These are phyloP conservation scores for Aethes cnicana DNA, from an alignment of 2,888 invertebrate genomes.

Conservation along the genomic window DNA sequence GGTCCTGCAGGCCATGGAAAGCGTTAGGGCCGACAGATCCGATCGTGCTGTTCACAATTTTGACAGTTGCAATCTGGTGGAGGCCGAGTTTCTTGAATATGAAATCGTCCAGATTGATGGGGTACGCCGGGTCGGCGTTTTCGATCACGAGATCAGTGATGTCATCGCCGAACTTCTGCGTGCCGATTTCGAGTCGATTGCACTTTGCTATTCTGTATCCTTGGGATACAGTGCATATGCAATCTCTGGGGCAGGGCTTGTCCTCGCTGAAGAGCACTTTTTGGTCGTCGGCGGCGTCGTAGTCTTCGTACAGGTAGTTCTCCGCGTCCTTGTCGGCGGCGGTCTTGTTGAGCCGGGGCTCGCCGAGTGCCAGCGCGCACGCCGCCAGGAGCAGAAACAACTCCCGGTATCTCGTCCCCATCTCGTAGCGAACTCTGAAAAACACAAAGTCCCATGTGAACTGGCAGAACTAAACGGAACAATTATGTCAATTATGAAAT, in stretches of 20 bases:
- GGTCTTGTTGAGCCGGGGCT: conserved; percentile 61
- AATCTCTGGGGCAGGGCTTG: conserved; percentile 84
- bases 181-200: conserved; percentile 85
- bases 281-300: conserved; percentile 73
- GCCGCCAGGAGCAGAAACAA: conserved; percentile 75
- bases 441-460: conserved; percentile 42
- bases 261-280: conserved; percentile 74
- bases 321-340: conserved; percentile 54
- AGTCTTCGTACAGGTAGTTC: conserved; percentile 69
- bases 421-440: conserved; percentile 78
- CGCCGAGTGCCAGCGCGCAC: conserved; percentile 67
- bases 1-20: conserved; percentile 85
- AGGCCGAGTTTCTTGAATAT: conserved; percentile 85
- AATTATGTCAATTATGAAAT: conserved; percentile 53
- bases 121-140: conserved; percentile 82
- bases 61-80: conserved; percentile 85
- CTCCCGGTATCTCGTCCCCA: conserved; percentile 79
- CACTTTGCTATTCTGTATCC: conserved; percentile 85
- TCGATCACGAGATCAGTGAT: conserved; percentile 86
- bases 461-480: conserved; percentile 19
- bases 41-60: conserved; percentile 87
- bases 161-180: conserved; percentile 85
- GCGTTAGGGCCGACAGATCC: conserved; percentile 85
- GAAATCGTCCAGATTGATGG: conserved; percentile 82
- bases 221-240: conserved; percentile 83